Conservation (phyloP, 1,140 invertebrate species). For the Drosophila takahashii region DNA sequence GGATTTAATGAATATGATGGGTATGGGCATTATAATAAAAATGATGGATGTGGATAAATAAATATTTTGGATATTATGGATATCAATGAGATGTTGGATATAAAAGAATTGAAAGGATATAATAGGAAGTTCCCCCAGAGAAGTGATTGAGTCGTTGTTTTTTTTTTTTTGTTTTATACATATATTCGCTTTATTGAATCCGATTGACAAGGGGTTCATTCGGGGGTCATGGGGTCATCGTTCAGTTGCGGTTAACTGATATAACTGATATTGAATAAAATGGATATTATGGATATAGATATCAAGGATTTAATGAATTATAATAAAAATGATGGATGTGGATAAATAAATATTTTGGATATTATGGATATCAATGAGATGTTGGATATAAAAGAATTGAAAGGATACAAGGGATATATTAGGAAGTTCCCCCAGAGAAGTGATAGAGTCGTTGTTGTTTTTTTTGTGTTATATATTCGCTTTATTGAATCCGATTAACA, state of each 20-base stretch:
- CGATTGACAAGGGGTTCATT: slow-evolving; percentile 3
- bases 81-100: neutral
- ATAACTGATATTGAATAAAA: too few relatives aligned
- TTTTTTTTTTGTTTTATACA: slow-evolving; percentile 6
- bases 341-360: too few relatives aligned
- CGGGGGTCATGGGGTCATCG: neutral
- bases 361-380: neutral
- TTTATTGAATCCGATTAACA: slow-evolving; percentile 14
- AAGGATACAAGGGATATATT: neutral
- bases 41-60: too few relatives aligned
- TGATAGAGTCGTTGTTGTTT: neutral
- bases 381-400: neutral
- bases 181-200: slow-evolving; percentile 18
- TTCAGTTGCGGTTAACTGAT: slow-evolving; percentile 34
- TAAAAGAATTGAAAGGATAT: neutral
- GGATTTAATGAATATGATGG: too few relatives aligned
- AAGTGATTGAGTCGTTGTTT: neutral
- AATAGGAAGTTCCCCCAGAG: neutral
- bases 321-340: too few relatives aligned
- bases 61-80: too few relatives aligned
- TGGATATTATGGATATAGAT: too few relatives aligned
- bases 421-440: neutral
- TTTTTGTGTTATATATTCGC: slow-evolving; percentile 7
- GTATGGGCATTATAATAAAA: too few relatives aligned
- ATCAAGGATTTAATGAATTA: too few relatives aligned